Evolutionary conservation across 23 tunicate genomes (phyloP), one percentile per base, ranked within the genome.

Genomic region (Corella eumyota): DNA sequence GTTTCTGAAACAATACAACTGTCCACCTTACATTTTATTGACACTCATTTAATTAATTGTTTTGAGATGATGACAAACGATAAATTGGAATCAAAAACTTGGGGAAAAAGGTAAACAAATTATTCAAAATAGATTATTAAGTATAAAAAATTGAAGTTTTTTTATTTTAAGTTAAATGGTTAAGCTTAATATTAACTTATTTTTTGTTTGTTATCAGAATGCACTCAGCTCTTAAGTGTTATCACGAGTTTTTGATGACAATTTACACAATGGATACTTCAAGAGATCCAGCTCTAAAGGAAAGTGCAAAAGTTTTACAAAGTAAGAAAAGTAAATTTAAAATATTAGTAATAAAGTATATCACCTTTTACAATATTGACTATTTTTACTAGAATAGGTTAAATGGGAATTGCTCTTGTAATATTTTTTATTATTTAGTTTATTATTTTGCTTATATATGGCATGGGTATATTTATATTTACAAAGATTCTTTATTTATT

Each of bases 1-100:
- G 79, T 88, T 28, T 88, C 96, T 4, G 96, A 88, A 67, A 88
- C 96, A 34, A 34, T 79, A 50, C 82, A 88, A 34, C 60, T 88
- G 34, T 38, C 70, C 0, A 88, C 96, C 0, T 60, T 88, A 0
- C 96, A 88, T 55, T 88, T 71, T 60, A 60, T 88, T 19, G 88
- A 88, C 27, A 65, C 64, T n/a, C 86, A 76, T 45, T 33, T 88
- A 60, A 45, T 78, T 1, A 68, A 73, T 55, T 73, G 64, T 61
- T 57, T 54, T 54, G 96, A 88, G 58, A 50, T 78, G 46, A 88
- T 88, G 96, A 25, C 47, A n/a, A 79, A 60, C 34, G 96, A 88
- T 55, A 88, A 88, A 46, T 76, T 78, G 4, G 96, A 88, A 58
- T 71, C 76, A 22, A 56, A 50, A 31, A 60, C 81, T 17, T 88